Conservation (phyloP, 2,888 invertebrate genomes). For the Hesperia comma region DNA sequence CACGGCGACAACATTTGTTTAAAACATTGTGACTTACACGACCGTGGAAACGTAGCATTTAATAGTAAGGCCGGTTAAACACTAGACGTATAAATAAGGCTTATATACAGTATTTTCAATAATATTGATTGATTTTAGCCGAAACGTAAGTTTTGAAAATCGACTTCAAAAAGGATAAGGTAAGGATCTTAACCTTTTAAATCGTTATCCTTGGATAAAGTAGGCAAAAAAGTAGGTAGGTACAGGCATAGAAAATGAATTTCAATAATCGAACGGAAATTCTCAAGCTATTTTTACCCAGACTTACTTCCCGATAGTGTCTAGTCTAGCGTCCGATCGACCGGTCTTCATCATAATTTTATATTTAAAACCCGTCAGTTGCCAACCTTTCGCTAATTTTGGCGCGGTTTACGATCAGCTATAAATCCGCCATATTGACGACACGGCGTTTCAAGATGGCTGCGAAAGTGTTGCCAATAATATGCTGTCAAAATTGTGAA, state of each 20-base stretch:
- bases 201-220: too few relatives aligned
- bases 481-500: neutral
- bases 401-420: conserved; percentile 69
- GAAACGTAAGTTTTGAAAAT: too few relatives aligned
- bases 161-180: too few relatives aligned
- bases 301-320: conserved; percentile 49
- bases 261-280: neutral
- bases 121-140: too few relatives aligned
- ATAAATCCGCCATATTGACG: conserved; percentile 71
- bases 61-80: neutral
- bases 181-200: too few relatives aligned
- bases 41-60: conserved; percentile 24
- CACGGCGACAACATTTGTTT: conserved; percentile 14
- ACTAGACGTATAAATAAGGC: neutral
- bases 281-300: conserved; percentile 48
- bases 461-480: conserved; percentile 40
- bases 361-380: conserved; percentile 75
- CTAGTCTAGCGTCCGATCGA: conserved; percentile 49
- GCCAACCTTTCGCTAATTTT: conserved; percentile 79
- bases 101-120: too few relatives aligned
- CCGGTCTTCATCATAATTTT: conserved; percentile 66
- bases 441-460: conserved; percentile 65
- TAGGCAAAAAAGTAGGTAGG: too few relatives aligned
- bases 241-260: neutral
- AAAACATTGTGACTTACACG: conserved; percentile 13